Conservation (phyloP, 2,113 vertebrate genomes). For the western clawed frog (Xenopus tropicalis) region DNA sequence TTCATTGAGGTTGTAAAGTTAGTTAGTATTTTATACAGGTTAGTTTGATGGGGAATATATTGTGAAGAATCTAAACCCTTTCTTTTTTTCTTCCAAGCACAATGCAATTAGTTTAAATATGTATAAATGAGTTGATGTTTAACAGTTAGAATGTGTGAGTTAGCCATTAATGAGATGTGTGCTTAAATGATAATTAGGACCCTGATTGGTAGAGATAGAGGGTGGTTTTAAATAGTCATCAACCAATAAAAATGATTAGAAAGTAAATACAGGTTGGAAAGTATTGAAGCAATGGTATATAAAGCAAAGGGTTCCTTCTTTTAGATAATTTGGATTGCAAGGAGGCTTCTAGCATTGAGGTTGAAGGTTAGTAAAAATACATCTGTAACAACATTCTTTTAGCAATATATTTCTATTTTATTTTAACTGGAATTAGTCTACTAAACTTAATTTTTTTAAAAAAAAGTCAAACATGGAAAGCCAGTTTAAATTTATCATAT, state of each 20-base stretch:
- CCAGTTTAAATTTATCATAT: no score
- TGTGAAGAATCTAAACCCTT: constrained; percentile 17
- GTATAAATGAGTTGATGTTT: constrained; percentile 38
- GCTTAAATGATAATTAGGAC: constrained; percentile 24
- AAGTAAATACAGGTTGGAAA: constrained; percentile 14
- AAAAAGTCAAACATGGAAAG: no score
- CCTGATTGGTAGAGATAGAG: constrained; percentile 8
- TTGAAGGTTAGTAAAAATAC: no score
- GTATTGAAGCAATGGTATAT: constrained; percentile 2
- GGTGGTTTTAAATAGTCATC: constrained; percentile 2
- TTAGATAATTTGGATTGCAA: not conserved
- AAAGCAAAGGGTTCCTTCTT: constrained; percentile 11
- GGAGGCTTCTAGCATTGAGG: not conserved
- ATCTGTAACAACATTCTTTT: no score
- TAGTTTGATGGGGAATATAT: constrained; percentile 14
- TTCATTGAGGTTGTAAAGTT: constrained; percentile 17
- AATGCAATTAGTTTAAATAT: constrained; percentile 31
- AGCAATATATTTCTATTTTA: no score
- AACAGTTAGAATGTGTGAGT: constrained; percentile 38
- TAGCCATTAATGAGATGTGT: constrained; percentile 32
- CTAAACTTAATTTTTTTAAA: no score
- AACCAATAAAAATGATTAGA: constrained; percentile 17
- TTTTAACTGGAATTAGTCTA: no score
- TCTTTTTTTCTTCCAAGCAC: constrained; percentile 23
- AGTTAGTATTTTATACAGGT: constrained; percentile 10